Base-by-base conservation (phyloP, 2,888 invertebrate species). In the Steinernema carpocapsae region DNA sequence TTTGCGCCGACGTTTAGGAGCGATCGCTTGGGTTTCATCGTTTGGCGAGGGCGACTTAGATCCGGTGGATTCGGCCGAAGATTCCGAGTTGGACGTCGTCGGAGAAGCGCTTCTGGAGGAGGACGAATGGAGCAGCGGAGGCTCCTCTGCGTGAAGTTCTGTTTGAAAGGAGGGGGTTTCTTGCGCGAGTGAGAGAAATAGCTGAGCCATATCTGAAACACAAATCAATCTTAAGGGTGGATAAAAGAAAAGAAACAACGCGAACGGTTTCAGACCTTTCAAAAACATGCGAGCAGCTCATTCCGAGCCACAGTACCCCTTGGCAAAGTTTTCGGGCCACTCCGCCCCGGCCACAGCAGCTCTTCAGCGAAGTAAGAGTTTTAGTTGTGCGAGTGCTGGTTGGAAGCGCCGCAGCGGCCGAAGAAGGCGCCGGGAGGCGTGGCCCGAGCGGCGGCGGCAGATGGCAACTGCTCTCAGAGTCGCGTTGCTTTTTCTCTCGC, bases 401-500 rank as follows among this genome's bases (percentile, higher is more conserved):
- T 56, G 56, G 56, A 56, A 56, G 56, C 56, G 56, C 56, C 6
- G 56, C 56, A 3, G 22, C 56, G 43, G 43, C 7, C 43, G 43
- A 43, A 43, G 43, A 43, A 7, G 43, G 12, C 26, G 26, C 24
- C 56, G 22, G 56, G 56, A 56, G 56, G 43, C 56, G 24, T 26
- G 19, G 43, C 43, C 24, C 22, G 56, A 12, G 24, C 6, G 22
- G 6, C 26, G 56, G 24, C 56, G 56, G 56, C 56, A 56, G 56
- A 56, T 56, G 56, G 56, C 56, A 56, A 56, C 56, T 56, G 26
- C 56, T 22, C 56, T 22, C 22, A 19, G 24, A 24, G 22, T 56
- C 56, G 56, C 56, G 56, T 56, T 56, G 56, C 56, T 56, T 56
- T 56, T 56, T 56, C 56, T 56, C 56, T n/a, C n/a, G n/a, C 24